Base-by-base conservation (phyloP, 2,888 invertebrate species). In the Stenotaenia linearis region DNA sequence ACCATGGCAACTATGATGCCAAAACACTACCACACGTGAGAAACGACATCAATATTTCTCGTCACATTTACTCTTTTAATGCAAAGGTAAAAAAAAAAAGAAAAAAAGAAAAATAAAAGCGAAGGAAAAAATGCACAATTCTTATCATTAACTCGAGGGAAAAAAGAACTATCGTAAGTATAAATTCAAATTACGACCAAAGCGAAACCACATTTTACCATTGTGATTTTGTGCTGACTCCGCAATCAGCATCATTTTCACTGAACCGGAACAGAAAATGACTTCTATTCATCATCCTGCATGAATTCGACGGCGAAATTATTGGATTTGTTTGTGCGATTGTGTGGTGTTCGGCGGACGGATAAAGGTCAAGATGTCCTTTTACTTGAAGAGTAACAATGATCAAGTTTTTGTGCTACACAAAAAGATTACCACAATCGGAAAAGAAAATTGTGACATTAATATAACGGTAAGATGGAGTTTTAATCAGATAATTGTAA, bases 1-100 rank as follows among this genome's bases (percentile, higher is more conserved):
- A 25, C 28, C 32, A 74, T 74, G 74, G 74, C 25, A 74, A 74
- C 74, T 23, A 74, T 32, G 74, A 74, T 74, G 74, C 74, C 74
- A 74, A 74, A 74, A 74, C 74, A 30, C 74, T 15, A n/a, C 74
- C 5, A 18, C 28, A 25, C 23, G 25, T 69, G 32, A n/a, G 74
- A 18, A 18, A 23, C n/a, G 74, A 74, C 30, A 30, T 32, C 25
- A 50, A 50, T 50, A 50, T n/a, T 50, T n/a, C 50, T 50, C 50
- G 18, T n/a, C 50, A 50, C 50, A 50, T 50, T 50, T 50, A 45
- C 15, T 45, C 21, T 18, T 18, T 50, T 50, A 50, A 50, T 21
- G n/a, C 50, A 21, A 50, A 50, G 50, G 50, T 50, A 50, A 50
- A 50, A 50, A 50, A 50, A 40, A 40, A 40, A n/a, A 15, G n/a